Conservation (phyloP, 2,888 invertebrate species). For the Caenorhabditis plicata region DNA sequence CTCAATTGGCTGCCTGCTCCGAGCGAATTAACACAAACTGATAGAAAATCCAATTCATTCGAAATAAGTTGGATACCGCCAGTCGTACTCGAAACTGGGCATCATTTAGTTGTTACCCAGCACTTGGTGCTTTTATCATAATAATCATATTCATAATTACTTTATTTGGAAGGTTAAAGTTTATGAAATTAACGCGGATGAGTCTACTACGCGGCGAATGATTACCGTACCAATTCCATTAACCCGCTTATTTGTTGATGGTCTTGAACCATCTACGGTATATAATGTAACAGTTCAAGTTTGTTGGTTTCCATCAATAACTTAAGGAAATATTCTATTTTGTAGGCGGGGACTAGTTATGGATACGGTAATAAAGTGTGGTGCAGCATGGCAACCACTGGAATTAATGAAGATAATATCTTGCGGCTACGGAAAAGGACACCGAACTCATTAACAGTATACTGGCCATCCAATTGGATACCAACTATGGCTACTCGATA, state of each 20-base stretch:
- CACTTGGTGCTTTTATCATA: slow-evolving; percentile 31
- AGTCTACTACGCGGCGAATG: slow-evolving; percentile 29
- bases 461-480: slow-evolving; percentile 49
- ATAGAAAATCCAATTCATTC: slow-evolving; percentile 38
- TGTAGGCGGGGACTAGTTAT: slow-evolving; percentile 50
- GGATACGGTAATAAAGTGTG: slow-evolving; percentile 52
- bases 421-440: slow-evolving; percentile 35
- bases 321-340: slow-evolving; percentile 3
- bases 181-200: slow-evolving; percentile 32
- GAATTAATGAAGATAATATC: slow-evolving; percentile 25
- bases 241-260: slow-evolving; percentile 32
- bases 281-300: slow-evolving; percentile 53
- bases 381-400: slow-evolving; percentile 43
- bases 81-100: slow-evolving; percentile 35
- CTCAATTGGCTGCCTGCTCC: slow-evolving; percentile 50
- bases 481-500: slow-evolving; percentile 37
- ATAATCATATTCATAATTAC: no score
- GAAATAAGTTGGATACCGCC: slow-evolving; percentile 50
- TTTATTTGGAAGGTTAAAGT: slow-evolving; percentile 52
- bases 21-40: slow-evolving; percentile 38
- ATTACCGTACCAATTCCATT: slow-evolving; percentile 42
- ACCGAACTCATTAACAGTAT: slow-evolving; percentile 45
- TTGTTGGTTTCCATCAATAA: background rate
- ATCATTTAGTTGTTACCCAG: slow-evolving; percentile 45
- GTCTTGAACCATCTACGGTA: slow-evolving; percentile 36